These are phyloP conservation scores for Oryzias celebensis DNA, from an alignment of 2,113 vertebrate species.

Conservation along the genomic window DNA sequence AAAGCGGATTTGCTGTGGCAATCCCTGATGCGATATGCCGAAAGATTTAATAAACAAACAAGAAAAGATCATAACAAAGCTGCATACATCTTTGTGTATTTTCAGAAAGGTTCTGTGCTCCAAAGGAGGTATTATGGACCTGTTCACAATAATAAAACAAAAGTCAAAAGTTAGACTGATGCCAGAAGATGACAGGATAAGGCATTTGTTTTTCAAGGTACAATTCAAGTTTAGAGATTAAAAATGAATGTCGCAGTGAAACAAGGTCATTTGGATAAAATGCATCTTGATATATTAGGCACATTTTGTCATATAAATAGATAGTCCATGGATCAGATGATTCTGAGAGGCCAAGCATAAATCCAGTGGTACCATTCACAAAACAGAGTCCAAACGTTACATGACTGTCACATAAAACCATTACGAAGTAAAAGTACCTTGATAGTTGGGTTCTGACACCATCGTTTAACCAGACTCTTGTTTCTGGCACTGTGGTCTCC, in stretches of 20 bases:
- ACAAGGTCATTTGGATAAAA: not conserved
- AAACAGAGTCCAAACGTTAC: not conserved
- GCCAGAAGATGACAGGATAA: not conserved
- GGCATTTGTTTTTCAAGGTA: not conserved
- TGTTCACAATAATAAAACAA: slow-evolving; percentile 15
- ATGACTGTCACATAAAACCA: too few species aligned
- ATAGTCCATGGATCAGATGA: not conserved
- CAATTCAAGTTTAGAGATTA: not conserved
- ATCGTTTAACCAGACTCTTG: slow-evolving; percentile 83
- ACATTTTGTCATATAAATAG: not conserved
- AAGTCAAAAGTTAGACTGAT: not conserved
- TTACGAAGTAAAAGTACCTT: slow-evolving; percentile 49
- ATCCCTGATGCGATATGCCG: too few species aligned
- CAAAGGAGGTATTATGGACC: slow-evolving; percentile 29
- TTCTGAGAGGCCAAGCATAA: too few species aligned
- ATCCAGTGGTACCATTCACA: not conserved
- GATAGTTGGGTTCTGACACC: slow-evolving; percentile 76
- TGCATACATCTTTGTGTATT: slow-evolving; percentile 43
- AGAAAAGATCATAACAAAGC: not conserved
- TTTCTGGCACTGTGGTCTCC: slow-evolving; percentile 79
- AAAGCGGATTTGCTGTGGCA: too few species aligned
- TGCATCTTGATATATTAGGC: not conserved
- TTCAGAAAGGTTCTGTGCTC: slow-evolving; percentile 29
- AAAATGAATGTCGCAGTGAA: not conserved
- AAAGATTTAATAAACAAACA: too few species aligned